Conservation (phyloP, 2,888 invertebrate genomes). For the Scaptomyza parva region DNA sequence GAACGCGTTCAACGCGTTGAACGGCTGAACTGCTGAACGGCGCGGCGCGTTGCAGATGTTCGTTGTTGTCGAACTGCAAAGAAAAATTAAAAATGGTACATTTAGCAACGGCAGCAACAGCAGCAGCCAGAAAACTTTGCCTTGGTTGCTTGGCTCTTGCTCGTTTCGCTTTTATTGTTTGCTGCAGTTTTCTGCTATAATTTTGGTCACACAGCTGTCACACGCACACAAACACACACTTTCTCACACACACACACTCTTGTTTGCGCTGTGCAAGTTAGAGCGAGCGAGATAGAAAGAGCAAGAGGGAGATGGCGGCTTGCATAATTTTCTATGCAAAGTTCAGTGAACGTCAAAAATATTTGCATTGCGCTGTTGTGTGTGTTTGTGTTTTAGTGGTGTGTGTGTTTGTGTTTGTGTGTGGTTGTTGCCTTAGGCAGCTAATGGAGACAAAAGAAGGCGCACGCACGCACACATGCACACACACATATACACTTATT, state of each 20-base stretch:
- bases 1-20: conserved; percentile 26
- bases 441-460: conserved; percentile 12
- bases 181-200: conserved; percentile 74
- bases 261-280: not conserved
- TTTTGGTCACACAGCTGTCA: conserved; percentile 82
- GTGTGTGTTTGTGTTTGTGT: conserved; percentile 30
- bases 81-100: conserved; percentile 79
- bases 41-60: conserved; percentile 66
- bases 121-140: conserved; percentile 63
- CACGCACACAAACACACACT: conserved; percentile 38
- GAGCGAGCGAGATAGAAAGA: not conserved
- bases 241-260: not conserved
- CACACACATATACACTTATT: conserved; percentile 14
- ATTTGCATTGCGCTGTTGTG: conserved; percentile 66
- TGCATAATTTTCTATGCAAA: conserved; percentile 80
- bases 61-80: conserved; percentile 72
- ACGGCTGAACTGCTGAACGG: conserved; percentile 19
- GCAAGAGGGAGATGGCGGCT: conserved; percentile 50
- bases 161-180: conserved; percentile 71
- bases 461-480: conserved; percentile 15
- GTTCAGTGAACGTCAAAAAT: conserved; percentile 83
- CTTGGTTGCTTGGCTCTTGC: conserved; percentile 50
- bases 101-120: conserved; percentile 44
- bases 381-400: conserved; percentile 18
- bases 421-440: conserved; percentile 45